A percentile compares a stretch with the other conserved stretches of the same genome.
phyloP scores from a whole-genome alignment of 2,797 vertebrate genomes.

The Amphiprion clarkii region DNA sequence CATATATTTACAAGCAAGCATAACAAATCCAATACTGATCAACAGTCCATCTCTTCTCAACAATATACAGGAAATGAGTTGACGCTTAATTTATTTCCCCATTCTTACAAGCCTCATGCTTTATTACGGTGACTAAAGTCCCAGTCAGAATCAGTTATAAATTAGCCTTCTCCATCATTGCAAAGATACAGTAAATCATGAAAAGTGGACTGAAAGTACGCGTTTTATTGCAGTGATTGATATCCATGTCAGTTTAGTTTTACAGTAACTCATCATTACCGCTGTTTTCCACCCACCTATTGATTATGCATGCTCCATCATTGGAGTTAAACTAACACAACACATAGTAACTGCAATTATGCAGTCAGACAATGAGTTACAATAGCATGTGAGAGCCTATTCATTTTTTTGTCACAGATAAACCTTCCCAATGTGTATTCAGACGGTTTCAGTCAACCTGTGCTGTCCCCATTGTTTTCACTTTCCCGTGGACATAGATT shows the following conservation, averaged over 20 bases:
- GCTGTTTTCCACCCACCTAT: constrained; percentile 56
- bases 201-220: constrained; percentile 55
- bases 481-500: constrained; percentile 73
- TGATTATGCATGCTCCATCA: constrained; percentile 61
- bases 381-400: constrained; percentile 42
- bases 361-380: constrained; percentile 52
- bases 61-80: constrained; percentile 47
- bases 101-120: constrained; percentile 23
- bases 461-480: constrained; percentile 64
- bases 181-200: constrained; percentile 69
- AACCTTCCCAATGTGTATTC: constrained; percentile 38
- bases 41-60: constrained; percentile 29
- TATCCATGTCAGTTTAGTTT: constrained; percentile 57
- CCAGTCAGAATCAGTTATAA: constrained; percentile 44
- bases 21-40: constrained; percentile 29
- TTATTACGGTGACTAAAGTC: constrained; percentile 55
- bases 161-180: constrained; percentile 50
- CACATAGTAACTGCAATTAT: constrained; percentile 63
- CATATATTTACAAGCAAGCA: constrained; percentile 21
- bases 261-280: constrained; percentile 65
- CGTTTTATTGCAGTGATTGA: constrained; percentile 64
- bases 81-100: constrained; percentile 60
- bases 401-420: constrained; percentile 34
- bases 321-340: constrained; percentile 35
- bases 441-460: constrained; percentile 58